Base-by-base conservation (phyloP, 2,113 vertebrate species). In the Peromyscus leucopus region DNA sequence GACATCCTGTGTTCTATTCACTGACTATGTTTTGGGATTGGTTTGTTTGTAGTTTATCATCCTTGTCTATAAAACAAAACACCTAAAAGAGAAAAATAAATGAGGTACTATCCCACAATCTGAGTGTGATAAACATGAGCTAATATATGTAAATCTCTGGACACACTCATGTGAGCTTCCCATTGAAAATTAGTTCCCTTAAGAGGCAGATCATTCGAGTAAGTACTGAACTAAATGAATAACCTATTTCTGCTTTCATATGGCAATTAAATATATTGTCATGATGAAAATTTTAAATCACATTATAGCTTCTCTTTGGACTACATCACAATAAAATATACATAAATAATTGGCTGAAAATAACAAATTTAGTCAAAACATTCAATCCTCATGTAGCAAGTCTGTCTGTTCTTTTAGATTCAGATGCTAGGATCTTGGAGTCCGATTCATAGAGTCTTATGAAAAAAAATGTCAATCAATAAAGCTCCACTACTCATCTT, bases 131-230 rank as follows among this genome's bases (percentile, higher is more conserved):
- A 94, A 33, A 42, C 1, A 28, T 59, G 36, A 87, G 7, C 72
- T 78, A 72, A 87, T 87, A 28, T 65, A 82, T 51, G 39, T 26
- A 92, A 97, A 92, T 72, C 16, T 15, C 16, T 94, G 63, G 39
- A 65, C 39, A 92, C 36, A 51, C 6, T 55, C 39, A 22, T 31
- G 85, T 36, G 71, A 69, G 13, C 4, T 83, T 93, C 82, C 7
- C 5, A 67, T 5, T 79, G 46, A 74, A 94, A 84, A 78, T 87
- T 10, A 46, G 61, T 87, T 93, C 39, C 2, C n/a, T 46, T 65
- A 11, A 67, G 72, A 69, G 67, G 59, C 22, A 92, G 79, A 71
- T 65, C 15, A 42, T 51, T 67, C 57, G 17, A 26, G 1, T 74
- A 74, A 72, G 7, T 46, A 11, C 46, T 75, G 7, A 86, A 12